Evolutionary conservation across 2,888 invertebrate genomes (phyloP), one percentile per base, ranked within the genome.

Genomic region (Drosophila setosimentum): DNA sequence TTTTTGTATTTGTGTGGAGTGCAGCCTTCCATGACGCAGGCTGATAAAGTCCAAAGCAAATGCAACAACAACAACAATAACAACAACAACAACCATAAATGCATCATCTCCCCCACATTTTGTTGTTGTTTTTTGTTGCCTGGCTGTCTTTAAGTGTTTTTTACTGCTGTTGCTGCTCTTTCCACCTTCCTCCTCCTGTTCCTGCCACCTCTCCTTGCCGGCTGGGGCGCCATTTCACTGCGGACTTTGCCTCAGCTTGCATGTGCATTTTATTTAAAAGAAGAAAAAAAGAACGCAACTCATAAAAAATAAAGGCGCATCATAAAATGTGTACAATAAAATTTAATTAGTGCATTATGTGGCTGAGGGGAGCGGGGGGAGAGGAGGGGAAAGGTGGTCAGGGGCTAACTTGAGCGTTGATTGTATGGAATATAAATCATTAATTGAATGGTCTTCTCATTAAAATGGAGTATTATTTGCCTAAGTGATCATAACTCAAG

Each of bases 281-380:
- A 10, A 53, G 27, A 21, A 53, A 53, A 48, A 24, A 33, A 10
- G 50, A 61, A 55, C 35, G 54, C 48, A 61, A 35, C 51, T 60
- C 78, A 32, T 68, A 80, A 76, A 76, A 68, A 77, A 16, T n/a
- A 30, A 18, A 54, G 50, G 21, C 54, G 63, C 57, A 62, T 59
- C 83, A 72, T 78, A 70, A 78, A 83, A 76, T 63, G 58, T 49
- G 60, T 58, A 59, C 68, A 69, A 82, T 89, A 77, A 89, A 87
- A 84, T 76, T 77, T 77, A 85, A 85, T 85, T 89, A 84, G 84
- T 75, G 73, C 55, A 70, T 49, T 55, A 60, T 59, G 16, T 16
- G 45, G 53, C 51, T 29, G 37, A 27, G 8, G 13, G 13, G 27
- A 3, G 27, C 53, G 21, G 66, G 37, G 29, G 53, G 68, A 42